Evolutionary conservation across 2,888 invertebrate genomes (phyloP), one percentile per base, ranked within the genome.

Genomic region (Archaeoteleia sp.): DNA sequence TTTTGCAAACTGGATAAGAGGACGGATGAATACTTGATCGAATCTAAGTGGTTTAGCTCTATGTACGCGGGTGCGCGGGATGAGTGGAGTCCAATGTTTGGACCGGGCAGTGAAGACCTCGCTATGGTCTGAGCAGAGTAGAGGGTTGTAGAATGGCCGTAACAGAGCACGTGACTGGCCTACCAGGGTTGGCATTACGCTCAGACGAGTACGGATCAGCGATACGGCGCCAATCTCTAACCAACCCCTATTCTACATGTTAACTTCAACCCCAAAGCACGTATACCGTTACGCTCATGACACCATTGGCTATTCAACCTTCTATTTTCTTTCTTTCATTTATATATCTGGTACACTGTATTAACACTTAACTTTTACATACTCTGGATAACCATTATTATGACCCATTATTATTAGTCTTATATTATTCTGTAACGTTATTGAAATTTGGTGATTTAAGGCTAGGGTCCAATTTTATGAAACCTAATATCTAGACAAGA

Each of bases 151-250:
- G 76, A 74, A 78, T 76, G 73, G 76, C 70, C 73, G 76, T 63
- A 74, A 76, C 75, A 68, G 73, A 71, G 67, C 72, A 82, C 82
- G 81, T 80, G 82, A 81, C 78, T 71, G 69, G 82, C 80, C 73
- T 82, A 73, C 80, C 74, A 78, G 75, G 74, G 76, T 72, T 78
- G 74, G 73, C 73, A 80, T 81, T 81, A 81, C 76, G 74, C 70
- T 74, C 74, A 78, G 79, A 76, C 74, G 79, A 79, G 74, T 61
- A 70, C 72, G 80, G 79, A 82, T 81, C 80, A 79, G 75, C 78
- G 81, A 77, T 81, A 82, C 78, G 77, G 76, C 74, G 76, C 77
- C 79, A 78, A 80, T 81, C 76, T 73, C 79, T 72, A 69, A 61
- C 66, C 75, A 65, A 65, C 61, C 42, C 40, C 63, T 62, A 70